These are phyloP conservation scores for Drosophila pruinosa DNA, from an alignment of 1,140 invertebrate genomes.

Conservation along the genomic window DNA sequence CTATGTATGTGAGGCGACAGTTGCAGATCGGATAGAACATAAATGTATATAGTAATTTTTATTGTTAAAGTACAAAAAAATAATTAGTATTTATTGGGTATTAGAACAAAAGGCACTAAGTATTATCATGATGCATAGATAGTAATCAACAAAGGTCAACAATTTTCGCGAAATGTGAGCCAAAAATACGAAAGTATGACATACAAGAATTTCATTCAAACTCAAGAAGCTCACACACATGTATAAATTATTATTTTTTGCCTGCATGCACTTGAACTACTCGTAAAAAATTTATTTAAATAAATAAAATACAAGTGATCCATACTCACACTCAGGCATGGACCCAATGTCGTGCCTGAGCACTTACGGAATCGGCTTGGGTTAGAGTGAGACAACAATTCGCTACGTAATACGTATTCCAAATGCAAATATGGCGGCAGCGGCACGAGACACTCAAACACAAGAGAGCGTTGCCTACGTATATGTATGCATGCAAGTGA, in stretches of 20 bases:
- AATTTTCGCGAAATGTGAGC: slow-evolving; percentile 7
- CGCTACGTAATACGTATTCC: slow-evolving; percentile 66
- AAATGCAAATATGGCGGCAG: slow-evolving; percentile 80
- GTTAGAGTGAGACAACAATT: slow-evolving; percentile 62
- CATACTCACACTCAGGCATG: slow-evolving; percentile 23
- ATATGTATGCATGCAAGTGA: slow-evolving; percentile 9
- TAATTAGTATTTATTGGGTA: not conserved
- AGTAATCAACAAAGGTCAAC: slow-evolving; percentile 44
- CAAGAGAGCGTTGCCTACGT: slow-evolving; percentile 3
- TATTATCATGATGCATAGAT: not conserved
- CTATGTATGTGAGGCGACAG: too few species aligned
- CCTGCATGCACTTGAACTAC: slow-evolving; percentile 62
- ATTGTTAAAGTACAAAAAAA: not conserved
- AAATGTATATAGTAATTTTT: not conserved
- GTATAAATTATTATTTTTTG: slow-evolving; percentile 29
- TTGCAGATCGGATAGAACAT: not conserved
- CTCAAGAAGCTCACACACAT: slow-evolving; percentile 9
- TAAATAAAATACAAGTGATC: slow-evolving; percentile 72
- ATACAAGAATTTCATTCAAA: slow-evolving; percentile 13
- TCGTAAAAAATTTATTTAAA: slow-evolving; percentile 67
- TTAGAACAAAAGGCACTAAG: not conserved
- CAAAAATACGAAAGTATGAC: not conserved
- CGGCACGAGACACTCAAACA: slow-evolving; percentile 48
- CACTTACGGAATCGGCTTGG: slow-evolving; percentile 26
- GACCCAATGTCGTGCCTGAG: slow-evolving; percentile 36